Base-by-base conservation (phyloP, 2,113 vertebrate species). In the Puntigrus tetrazona region DNA sequence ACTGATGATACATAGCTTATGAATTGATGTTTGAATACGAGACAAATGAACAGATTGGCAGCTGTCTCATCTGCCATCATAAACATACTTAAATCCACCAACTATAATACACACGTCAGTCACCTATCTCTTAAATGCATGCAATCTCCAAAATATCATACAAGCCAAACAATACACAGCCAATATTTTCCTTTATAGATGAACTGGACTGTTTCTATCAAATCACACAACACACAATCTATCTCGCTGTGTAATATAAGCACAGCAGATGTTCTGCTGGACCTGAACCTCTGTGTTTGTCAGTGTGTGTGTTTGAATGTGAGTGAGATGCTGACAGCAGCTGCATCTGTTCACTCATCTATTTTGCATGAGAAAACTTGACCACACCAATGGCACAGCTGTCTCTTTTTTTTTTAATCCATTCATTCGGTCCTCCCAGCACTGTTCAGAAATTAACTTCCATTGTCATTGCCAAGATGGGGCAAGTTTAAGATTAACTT, bases 301-400 rank as follows among this genome's bases (percentile, higher is more conserved):
- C 45, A 47, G 45, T n/a, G 20, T 41, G n/a, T 45, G 41, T 73
- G 52, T 57, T 27, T 27, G 76, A 25, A 59, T n/a, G 55, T 61
- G 55, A 36, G 52, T 41, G 34, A 59, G 76, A 65, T 80, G 78
- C 59, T 80, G 59, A 80, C 57, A 65, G 78, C 41, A 65, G 78
- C 59, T 65, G 41, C 76, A 78, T 82, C 83, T 82, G 78, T 87
- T 85, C 78, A 77, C 75, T 65, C 80, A 85, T 52, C 50, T 11
- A 67, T 59, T 84, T 25, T 57, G 78, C 27, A 31, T 81, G 82
- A 70, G 78, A 76, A n/a, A 76, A 43, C 25, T 65, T 57, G 65
- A 80, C 65, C 69, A 50, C 57, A 77, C 36, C 34, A 41, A 41
- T 41, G 7, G 11, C 55, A 61, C 55, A 83, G 45, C 22, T 43